phyloP scores from a whole-genome alignment of 1,140 invertebrate genomes.

The Macrotrachela quadricornifera region DNA sequence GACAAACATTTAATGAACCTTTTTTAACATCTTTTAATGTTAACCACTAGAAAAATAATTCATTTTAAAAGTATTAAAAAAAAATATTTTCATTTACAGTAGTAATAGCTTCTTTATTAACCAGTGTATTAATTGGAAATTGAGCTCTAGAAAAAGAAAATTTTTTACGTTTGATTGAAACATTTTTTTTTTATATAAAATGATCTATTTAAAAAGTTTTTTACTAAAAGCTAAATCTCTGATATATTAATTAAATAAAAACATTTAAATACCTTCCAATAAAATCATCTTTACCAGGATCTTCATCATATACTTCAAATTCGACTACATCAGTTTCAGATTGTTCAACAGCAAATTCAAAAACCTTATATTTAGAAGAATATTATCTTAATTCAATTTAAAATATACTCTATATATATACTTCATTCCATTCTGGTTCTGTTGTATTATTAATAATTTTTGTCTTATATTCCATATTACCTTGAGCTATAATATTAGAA shows the following conservation, averaged over 20 bases:
- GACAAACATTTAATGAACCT: constrained; percentile 61
- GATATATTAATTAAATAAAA: not conserved
- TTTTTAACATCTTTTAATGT: constrained; percentile 76
- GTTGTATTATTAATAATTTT: constrained; percentile 68
- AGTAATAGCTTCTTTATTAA: constrained; percentile 14
- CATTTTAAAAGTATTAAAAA: not conserved
- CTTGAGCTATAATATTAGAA: not conserved
- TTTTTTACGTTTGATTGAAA: not conserved
- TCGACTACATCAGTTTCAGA: constrained; percentile 50
- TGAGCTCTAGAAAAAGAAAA: constrained; percentile 12
- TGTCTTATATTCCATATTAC: constrained; percentile 36
- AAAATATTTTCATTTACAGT: constrained; percentile 11
- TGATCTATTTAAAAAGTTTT: not conserved
- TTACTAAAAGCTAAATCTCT: not conserved
- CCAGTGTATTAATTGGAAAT: constrained; percentile 12
- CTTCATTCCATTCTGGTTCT: constrained; percentile 57
- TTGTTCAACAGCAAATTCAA: constrained; percentile 29
- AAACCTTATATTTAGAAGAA: constrained; percentile 13
- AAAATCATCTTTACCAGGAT: constrained; percentile 52
- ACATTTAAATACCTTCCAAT: constrained; percentile 14
- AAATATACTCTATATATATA: constrained; percentile 19
- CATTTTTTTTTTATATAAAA: not conserved
- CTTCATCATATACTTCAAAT: constrained; percentile 52
- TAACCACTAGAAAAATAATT: constrained; percentile 48
- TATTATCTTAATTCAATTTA: constrained; percentile 10